Evolutionary conservation across 2,797 vertebrate species (phyloP).

Genomic region (Moxostoma hubbsi): DNA sequence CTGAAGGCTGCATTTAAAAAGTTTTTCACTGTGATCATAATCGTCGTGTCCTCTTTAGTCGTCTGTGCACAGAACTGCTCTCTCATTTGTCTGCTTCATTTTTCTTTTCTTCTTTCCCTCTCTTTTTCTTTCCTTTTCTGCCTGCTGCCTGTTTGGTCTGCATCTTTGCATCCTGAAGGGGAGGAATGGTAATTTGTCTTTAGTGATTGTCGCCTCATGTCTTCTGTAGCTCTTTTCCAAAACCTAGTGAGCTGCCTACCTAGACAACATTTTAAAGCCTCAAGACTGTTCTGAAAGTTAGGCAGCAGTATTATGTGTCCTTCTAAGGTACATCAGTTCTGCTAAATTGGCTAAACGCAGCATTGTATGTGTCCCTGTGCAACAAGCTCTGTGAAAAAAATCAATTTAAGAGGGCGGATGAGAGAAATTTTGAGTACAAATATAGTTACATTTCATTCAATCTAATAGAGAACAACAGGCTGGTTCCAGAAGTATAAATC

Average conservation of each 20-base stretch:
- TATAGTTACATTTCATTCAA: too few species aligned
- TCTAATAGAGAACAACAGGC: too few species aligned
- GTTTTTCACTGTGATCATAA: constrained; percentile 1
- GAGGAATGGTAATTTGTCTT: constrained; percentile 61
- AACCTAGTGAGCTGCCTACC: not conserved
- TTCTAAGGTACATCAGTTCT: too few species aligned
- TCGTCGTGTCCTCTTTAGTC: constrained; percentile 31
- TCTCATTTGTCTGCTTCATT: constrained; percentile 65
- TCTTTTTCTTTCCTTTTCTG: constrained; percentile 52
- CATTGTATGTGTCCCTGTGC: too few species aligned
- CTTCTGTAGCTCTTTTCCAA: constrained; percentile 1
- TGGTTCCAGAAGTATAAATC: too few species aligned
- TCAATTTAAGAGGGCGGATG: too few species aligned
- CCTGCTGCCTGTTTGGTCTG: constrained; percentile 61
- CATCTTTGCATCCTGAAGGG: constrained; percentile 64
- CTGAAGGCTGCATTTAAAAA: not conserved
- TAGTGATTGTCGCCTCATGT: constrained; percentile 40
- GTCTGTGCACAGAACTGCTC: constrained; percentile 60
- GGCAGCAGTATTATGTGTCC: too few species aligned
- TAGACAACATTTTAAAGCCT: not conserved
- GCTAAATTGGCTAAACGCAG: too few species aligned
- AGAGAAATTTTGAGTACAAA: too few species aligned
- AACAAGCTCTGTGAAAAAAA: too few species aligned
- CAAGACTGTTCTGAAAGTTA: too few species aligned
- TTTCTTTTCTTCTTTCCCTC: constrained; percentile 56